phyloP scores from a whole-genome alignment of 2,797 vertebrate genomes.

The Remorina albescens region DNA sequence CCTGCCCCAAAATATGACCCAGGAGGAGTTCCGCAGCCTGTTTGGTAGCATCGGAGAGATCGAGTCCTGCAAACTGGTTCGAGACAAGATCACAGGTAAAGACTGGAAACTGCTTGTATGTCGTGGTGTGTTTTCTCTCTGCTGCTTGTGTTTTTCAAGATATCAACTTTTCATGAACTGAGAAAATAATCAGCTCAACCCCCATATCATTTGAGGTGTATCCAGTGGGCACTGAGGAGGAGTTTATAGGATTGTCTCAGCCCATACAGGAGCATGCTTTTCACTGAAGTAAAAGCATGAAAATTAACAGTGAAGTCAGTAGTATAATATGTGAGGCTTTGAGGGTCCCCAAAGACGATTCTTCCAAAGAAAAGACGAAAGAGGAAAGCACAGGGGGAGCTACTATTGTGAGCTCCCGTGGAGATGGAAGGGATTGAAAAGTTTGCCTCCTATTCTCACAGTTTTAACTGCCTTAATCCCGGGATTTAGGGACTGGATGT shows the following conservation, averaged over 20 bases:
- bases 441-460: constrained; percentile 17
- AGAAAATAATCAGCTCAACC: neutral
- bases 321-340: constrained; percentile 12
- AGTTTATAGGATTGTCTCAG: neutral
- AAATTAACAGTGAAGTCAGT: constrained; percentile 4
- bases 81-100: constrained; percentile 99
- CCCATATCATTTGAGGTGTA: neutral
- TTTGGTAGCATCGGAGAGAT: constrained; percentile 99
- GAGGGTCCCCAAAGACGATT: neutral
- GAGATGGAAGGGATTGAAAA: constrained; percentile 15
- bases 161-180: neutral
- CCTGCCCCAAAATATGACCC: constrained; percentile 99
- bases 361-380: neutral
- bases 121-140: too few species aligned
- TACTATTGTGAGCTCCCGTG: neutral
- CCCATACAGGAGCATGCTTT: neutral
- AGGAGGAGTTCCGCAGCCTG: constrained; percentile 99
- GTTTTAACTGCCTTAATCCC: neutral
- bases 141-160: neutral
- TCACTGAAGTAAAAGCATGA: neutral
- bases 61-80: constrained; percentile 99
- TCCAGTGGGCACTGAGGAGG: constrained; percentile 1
- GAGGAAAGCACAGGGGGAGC: neutral
- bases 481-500: neutral
- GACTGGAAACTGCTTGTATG: neutral